Evolutionary conservation across 2,113 vertebrate genomes (phyloP), one percentile per base, ranked within the genome.

Genomic region (Prinia subflava): DNA sequence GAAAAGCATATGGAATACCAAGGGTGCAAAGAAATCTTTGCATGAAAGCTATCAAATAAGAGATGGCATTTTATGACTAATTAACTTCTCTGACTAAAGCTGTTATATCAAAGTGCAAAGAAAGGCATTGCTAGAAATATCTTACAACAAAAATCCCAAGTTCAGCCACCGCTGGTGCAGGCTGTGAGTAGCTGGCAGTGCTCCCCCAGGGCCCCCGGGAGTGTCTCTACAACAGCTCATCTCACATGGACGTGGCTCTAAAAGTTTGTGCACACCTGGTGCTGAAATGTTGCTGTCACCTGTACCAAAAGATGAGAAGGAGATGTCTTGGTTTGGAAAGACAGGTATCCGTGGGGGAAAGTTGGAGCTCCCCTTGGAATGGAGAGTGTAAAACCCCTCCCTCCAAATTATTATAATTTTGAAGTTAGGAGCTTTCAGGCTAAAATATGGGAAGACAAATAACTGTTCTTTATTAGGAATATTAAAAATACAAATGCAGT

Each of bases 191-290:
- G 62, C n/a, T 65, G 63, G 31, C 42, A 65, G 0, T 3, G 41
- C 37, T 69, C 2, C 5, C 73, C 35, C 65, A 57, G 46, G 22
- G 37, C 24, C 70, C 35, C 13, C 42, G 55, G 50, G 15, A 33
- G 9, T 1, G 11, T 44, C 37, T 52, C 35, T 21, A 27, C 22
- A 15, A 14, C 21, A 46, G 53, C 46, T 46, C 53, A 4, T 12
- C 53, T 50, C 35, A 21, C 44, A 12, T 0, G 1, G 27, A 23
- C 2, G 1, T 0, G 3, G 8, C 56, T 82, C 35, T 15, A 16
- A 52, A 79, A 3, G 13, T 24, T 18, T 63, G 25, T 17, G 2
- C 19, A 6, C 28, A 22, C 4, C 23, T 57, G 5, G 18, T 27
- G 15, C 7, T 23, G 22, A 15, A 21, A 19, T 28, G 10, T 3